A percentile compares a stretch with the other conserved stretches of the same genome.
Evolutionary conservation across 2,113 vertebrate genomes (phyloP).

Genomic region (Oryzias javanicus): DNA sequence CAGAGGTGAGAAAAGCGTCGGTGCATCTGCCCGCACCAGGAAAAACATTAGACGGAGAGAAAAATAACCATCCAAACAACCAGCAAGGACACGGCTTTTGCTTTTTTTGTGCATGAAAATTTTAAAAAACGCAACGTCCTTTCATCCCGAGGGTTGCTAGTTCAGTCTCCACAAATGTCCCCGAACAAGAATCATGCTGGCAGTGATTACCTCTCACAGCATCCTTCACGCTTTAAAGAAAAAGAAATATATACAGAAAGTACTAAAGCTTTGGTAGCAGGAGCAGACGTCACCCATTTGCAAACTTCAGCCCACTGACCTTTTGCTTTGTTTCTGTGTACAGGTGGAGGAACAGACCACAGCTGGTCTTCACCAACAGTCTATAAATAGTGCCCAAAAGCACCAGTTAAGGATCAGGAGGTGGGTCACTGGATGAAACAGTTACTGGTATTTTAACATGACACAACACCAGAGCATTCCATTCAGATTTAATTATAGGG

Average conservation of each 20-base stretch:
- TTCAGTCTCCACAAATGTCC: not conserved
- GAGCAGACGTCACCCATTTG: not conserved
- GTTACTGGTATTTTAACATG: not conserved
- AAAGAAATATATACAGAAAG: not conserved
- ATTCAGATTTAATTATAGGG: too few relatives aligned
- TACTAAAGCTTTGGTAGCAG: not conserved
- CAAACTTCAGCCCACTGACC: constrained; percentile 10
- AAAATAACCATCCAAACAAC: constrained; percentile 9
- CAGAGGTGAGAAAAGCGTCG: constrained; percentile 17
- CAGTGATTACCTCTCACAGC: too few relatives aligned
- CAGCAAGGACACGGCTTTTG: not conserved
- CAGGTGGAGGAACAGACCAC: constrained; percentile 28
- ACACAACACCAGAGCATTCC: not conserved
- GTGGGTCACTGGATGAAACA: constrained; percentile 14
- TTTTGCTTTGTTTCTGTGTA: constrained; percentile 36
- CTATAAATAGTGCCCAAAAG: constrained; percentile 42
- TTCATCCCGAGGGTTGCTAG: not conserved
- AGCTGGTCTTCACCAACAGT: constrained; percentile 13
- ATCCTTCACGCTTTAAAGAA: not conserved
- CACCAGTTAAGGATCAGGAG: constrained; percentile 23
- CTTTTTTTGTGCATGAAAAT: not conserved
- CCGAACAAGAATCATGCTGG: too few relatives aligned
- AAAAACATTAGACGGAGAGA: constrained; percentile 4
- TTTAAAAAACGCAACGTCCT: not conserved
- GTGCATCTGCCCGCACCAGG: constrained; percentile 1